phyloP scores from a whole-genome alignment of 2,888 invertebrate genomes.

The Teleogryllus oceanicus region DNA sequence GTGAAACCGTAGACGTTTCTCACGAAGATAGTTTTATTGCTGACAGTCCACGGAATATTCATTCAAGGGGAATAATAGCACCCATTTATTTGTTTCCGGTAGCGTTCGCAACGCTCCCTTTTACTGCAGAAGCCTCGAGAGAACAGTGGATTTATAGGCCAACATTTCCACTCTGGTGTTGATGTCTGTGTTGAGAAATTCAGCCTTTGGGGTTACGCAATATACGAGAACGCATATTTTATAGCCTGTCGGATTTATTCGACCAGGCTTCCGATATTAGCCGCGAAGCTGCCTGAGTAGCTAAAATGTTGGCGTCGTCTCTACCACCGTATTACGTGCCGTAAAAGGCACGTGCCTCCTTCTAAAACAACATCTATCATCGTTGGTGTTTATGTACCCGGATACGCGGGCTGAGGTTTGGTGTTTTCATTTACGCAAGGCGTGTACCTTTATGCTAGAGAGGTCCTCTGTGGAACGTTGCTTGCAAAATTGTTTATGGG shows the following conservation, averaged over 20 bases:
- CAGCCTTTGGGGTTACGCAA: not conserved
- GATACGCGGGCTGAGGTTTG: too few species aligned
- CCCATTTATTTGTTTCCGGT: not conserved
- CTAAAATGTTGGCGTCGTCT: too few species aligned
- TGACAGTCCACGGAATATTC: not conserved
- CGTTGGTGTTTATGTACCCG: too few species aligned
- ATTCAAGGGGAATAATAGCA: not conserved
- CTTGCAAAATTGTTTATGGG: too few species aligned
- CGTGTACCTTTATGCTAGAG: too few species aligned
- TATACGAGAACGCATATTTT: conserved; percentile 8
- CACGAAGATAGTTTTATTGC: not conserved
- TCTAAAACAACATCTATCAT: too few species aligned
- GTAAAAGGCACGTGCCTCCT: too few species aligned
- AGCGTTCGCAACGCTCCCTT: not conserved
- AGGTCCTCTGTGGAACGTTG: too few species aligned
- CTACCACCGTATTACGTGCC: too few species aligned
- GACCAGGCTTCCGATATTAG: not conserved
- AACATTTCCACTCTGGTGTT: conserved; percentile 4
- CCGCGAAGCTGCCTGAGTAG: not conserved
- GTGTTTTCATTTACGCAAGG: too few species aligned
- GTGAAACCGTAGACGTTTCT: too few species aligned
- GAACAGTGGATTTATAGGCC: not conserved
- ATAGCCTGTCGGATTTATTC: not conserved
- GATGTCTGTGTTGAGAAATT: conserved; percentile 3
- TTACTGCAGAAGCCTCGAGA: conserved; percentile 6